A percentile compares a stretch with the other conserved stretches of the same genome.
Conservation (phyloP, 1,140 invertebrate species). For the Propsilocerus akamusi region DNA sequence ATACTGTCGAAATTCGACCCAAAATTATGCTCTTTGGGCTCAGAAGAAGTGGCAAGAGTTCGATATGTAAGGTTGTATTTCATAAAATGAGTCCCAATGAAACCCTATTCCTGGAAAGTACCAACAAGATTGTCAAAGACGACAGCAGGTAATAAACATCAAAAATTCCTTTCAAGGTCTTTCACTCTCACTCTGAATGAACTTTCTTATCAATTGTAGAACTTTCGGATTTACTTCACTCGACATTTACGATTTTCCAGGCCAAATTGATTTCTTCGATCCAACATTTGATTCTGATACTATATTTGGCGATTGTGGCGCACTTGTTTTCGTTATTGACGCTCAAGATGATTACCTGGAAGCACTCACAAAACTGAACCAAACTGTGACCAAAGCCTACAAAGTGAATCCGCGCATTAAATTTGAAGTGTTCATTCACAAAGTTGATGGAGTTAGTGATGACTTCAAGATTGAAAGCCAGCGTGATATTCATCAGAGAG, state of each 20-base stretch:
- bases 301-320: conserved; percentile 89
- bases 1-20: conserved; percentile 52
- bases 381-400: conserved; percentile 86
- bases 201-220: background rate
- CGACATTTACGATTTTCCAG: conserved; percentile 99
- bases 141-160: no score
- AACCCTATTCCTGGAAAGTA: conserved; percentile 96
- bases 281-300: conserved; percentile 87
- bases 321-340: conserved; percentile 97
- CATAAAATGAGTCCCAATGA: conserved; percentile 99
- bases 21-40: conserved; percentile 91
- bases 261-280: conserved; percentile 96
- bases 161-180: no score
- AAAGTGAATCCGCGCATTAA: conserved; percentile 92
- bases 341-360: conserved; percentile 97
- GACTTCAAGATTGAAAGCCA: conserved; percentile 98
- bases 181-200: no score
- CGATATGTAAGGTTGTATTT: conserved; percentile 99
- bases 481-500: conserved; percentile 91
- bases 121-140: conserved; percentile 96
- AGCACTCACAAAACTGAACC: conserved; percentile 78
- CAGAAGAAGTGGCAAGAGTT: conserved; percentile 96
- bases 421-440: conserved; percentile 98
- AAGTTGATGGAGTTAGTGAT: conserved; percentile 96
- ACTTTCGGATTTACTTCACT: conserved; percentile 34